Percentiles rank a stretch among this genome's conserved stretches.
phyloP scores from a whole-genome alignment of 2,113 vertebrate genomes.

The Lophochroa leadbeateri region DNA sequence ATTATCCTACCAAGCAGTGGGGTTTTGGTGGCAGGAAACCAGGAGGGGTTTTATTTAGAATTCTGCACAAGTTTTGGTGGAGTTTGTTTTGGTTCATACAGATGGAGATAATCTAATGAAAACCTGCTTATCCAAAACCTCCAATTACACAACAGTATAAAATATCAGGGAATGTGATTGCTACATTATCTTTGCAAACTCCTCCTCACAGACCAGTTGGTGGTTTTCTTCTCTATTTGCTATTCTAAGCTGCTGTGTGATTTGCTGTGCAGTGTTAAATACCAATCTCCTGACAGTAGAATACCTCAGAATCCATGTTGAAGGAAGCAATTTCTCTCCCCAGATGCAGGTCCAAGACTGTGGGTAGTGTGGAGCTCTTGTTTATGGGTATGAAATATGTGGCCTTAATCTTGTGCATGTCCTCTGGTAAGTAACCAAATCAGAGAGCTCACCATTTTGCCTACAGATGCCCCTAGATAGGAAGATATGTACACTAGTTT shows the following conservation, averaged over 20 bases:
- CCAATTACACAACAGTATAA: background rate
- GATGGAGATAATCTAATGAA: background rate
- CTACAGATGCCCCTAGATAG: background rate
- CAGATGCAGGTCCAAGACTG: background rate
- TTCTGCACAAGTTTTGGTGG: background rate
- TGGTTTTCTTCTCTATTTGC: background rate
- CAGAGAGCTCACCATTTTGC: background rate
- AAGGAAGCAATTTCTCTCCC: background rate
- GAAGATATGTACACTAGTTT: background rate
- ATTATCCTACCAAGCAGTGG: background rate
- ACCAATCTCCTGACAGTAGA: background rate
- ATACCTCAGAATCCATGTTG: background rate
- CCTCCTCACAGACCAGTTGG: background rate
- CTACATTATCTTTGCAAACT: background rate
- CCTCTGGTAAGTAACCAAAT: background rate
- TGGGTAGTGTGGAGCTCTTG: background rate
- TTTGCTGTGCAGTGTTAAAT: background rate
- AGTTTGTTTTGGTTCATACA: background rate
- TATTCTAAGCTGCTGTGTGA: background rate
- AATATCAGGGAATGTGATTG: background rate
- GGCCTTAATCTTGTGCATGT: background rate
- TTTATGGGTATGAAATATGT: background rate
- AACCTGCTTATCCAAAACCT: background rate
- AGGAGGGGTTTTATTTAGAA: background rate
- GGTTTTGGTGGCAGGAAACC: background rate